These are phyloP conservation scores for Cephus sareptanus DNA, from an alignment of 2,888 invertebrate genomes.

Conservation along the genomic window DNA sequence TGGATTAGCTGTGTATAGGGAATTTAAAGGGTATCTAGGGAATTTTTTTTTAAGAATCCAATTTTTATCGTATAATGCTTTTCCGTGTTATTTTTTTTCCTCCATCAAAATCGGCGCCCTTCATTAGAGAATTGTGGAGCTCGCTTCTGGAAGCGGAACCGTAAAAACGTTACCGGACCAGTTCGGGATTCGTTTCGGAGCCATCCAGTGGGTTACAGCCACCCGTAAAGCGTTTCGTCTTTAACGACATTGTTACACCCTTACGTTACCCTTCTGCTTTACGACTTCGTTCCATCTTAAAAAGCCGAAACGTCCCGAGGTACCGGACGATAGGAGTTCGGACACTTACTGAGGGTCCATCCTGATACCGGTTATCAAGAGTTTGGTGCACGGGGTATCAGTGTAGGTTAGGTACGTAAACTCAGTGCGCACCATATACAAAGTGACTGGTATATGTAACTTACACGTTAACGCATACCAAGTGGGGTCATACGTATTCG, in stretches of 20 bases:
- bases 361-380: neutral
- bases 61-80: too few relatives aligned
- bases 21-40: too few relatives aligned
- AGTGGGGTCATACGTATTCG: neutral
- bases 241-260: slow-evolving; percentile 25
- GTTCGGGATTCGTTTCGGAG: slow-evolving; percentile 29
- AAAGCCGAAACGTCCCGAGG: neutral
- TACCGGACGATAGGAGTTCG: neutral
- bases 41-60: too few relatives aligned
- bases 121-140: too few relatives aligned
- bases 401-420: too few relatives aligned
- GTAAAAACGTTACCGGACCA: slow-evolving; percentile 12
- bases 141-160: neutral
- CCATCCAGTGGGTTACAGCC: slow-evolving; percentile 19
- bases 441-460: too few relatives aligned
- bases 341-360: neutral
- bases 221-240: slow-evolving; percentile 23
- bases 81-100: too few relatives aligned
- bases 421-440: too few relatives aligned
- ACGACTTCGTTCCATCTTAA: slow-evolving; percentile 31
- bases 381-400: too few relatives aligned
- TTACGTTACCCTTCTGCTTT: slow-evolving; percentile 43
- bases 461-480: too few relatives aligned
- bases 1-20: too few relatives aligned
- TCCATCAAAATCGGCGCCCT: too few relatives aligned